phyloP scores from a whole-genome alignment of 2,888 invertebrate genomes.

The Drosophila cognata region DNA sequence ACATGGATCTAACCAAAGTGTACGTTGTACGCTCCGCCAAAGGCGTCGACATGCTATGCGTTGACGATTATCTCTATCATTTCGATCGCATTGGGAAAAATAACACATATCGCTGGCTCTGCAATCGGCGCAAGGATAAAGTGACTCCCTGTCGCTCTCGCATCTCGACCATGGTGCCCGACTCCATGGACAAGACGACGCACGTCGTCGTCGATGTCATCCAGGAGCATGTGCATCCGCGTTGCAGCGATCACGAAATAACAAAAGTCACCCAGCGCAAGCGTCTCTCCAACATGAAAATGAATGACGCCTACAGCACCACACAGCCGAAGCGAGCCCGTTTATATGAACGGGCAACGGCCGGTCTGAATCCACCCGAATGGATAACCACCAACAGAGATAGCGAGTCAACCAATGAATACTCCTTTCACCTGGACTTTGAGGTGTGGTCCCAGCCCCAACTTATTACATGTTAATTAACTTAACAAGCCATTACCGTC shows the following conservation, averaged over 20 bases:
- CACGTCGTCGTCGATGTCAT: conserved; percentile 73
- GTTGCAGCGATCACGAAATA: conserved; percentile 76
- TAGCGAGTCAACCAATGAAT: conserved; percentile 11
- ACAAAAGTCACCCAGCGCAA: conserved; percentile 80
- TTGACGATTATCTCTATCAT: conserved; percentile 80
- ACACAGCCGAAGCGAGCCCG: conserved; percentile 68
- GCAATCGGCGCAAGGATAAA: conserved; percentile 79
- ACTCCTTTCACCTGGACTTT: conserved; percentile 61
- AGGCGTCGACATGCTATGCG: conserved; percentile 81
- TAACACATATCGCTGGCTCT: conserved; percentile 80
- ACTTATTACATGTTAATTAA: neutral
- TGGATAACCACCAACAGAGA: conserved; percentile 56
- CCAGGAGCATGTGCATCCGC: conserved; percentile 73
- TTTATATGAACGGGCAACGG: conserved; percentile 61
- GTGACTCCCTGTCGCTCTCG: conserved; percentile 74
- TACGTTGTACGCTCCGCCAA: conserved; percentile 80
- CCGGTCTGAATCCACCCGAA: conserved; percentile 60
- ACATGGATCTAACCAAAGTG: conserved; percentile 71
- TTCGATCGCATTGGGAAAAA: conserved; percentile 78
- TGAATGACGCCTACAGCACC: conserved; percentile 66
- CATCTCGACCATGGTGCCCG: conserved; percentile 72
- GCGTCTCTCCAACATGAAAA: conserved; percentile 70
- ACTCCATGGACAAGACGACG: conserved; percentile 60
- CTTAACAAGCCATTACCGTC: neutral
- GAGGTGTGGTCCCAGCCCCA: conserved; percentile 52